phyloP scores from a whole-genome alignment of 2,113 vertebrate genomes.

The Strigops habroptila region DNA sequence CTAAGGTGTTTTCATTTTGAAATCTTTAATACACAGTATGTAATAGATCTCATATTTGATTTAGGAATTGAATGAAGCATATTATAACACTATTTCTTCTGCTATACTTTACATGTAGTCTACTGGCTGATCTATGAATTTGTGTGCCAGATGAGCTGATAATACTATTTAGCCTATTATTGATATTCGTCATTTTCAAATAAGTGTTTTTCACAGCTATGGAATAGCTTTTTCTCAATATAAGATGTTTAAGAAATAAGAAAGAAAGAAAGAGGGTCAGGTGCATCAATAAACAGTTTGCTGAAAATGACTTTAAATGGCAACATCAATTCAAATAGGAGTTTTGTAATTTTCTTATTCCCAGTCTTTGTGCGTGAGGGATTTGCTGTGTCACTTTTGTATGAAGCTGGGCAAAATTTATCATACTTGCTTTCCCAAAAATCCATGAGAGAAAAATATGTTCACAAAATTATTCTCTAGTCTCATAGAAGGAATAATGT shows the following conservation, averaged over 20 bases:
- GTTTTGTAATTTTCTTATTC: slow-evolving; percentile 17
- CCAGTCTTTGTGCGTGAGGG: not conserved
- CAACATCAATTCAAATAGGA: not conserved
- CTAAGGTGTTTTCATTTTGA: not conserved
- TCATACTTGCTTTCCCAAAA: not conserved
- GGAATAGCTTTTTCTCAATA: not conserved
- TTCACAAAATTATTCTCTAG: not conserved
- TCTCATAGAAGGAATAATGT: not conserved
- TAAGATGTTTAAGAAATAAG: not conserved
- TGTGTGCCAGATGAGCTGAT: not conserved
- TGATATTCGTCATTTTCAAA: not conserved
- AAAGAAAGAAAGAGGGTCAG: not conserved
- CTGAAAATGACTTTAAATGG: not conserved
- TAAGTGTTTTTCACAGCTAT: not conserved
- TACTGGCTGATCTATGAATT: not conserved
- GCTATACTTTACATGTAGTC: not conserved
- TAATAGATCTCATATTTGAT: not conserved
- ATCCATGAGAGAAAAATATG: not conserved
- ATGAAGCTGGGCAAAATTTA: not conserved
- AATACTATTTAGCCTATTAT: not conserved
- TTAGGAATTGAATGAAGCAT: not conserved
- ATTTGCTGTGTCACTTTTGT: not conserved
- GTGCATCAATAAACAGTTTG: not conserved
- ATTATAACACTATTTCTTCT: not conserved
- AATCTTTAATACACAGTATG: not conserved